phyloP scores from a whole-genome alignment of 2,113 vertebrate genomes.

The Indicator maculatus region DNA sequence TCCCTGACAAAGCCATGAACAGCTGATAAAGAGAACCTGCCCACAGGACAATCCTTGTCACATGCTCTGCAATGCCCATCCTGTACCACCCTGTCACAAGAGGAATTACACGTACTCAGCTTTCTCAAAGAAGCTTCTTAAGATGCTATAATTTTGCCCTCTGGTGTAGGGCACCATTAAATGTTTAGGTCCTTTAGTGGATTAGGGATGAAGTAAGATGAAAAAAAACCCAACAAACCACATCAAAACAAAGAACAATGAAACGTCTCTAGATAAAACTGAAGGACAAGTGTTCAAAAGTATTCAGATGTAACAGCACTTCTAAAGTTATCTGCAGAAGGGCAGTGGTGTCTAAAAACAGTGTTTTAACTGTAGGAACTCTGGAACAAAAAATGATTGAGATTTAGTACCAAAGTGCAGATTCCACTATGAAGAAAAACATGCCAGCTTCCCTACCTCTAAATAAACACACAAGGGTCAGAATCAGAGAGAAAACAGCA shows the following conservation, averaged over 20 bases:
- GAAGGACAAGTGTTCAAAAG: neutral
- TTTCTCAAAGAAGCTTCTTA: neutral
- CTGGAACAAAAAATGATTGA: neutral
- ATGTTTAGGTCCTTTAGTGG: neutral
- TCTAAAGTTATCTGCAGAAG: neutral
- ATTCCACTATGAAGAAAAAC: neutral
- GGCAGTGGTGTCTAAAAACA: neutral
- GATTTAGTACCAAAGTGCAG: neutral
- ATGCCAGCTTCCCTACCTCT: neutral
- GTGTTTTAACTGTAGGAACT: neutral
- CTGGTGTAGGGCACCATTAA: neutral
- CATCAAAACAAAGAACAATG: neutral
- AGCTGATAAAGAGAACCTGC: neutral
- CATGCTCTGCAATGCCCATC: fast-evolving
- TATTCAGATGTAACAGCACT: neutral
- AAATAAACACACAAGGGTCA: fast-evolving
- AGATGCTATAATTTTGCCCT: neutral
- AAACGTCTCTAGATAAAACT: neutral
- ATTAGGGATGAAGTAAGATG: neutral
- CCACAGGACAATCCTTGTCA: fast-evolving
- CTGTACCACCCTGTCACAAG: fast-evolving
- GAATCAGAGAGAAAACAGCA: neutral
- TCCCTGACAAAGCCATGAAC: neutral
- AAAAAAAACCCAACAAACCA: neutral
- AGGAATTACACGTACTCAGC: neutral